Base-by-base conservation (phyloP, 2,888 invertebrate genomes). In the Sthenelais limicola region DNA sequence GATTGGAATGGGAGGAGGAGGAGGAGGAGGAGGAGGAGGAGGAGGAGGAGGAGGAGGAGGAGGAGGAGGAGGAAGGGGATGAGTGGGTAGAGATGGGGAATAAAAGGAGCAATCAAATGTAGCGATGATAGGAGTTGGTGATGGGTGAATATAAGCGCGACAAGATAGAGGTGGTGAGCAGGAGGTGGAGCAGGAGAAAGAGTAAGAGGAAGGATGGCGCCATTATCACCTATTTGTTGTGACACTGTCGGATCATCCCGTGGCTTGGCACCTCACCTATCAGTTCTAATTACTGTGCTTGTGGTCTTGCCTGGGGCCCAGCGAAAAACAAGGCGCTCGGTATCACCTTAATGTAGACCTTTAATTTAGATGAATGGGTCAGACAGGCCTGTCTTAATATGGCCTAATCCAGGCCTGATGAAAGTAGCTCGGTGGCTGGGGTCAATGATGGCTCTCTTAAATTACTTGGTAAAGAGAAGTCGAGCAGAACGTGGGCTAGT, bases 311-410 rank as follows among this genome's bases (percentile, higher is more conserved):
- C 38, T 26, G 52, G n/a, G 49, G 52, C 35, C 24, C 26, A 28
- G 48, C 35, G 30, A n/a, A 26, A 49, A 48, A 35, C 69, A 52
- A 38, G 49, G 47, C 72, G 49, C 28, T 26, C 35, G 26, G 24
- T 24, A 28, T 24, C 51, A 24, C n/a, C 52, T 47, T 62, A 67
- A 43, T 73, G 73, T 73, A 62, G 51, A 35, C 54, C 52, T 12
- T 35, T 73, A 73, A 73, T 73, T 66, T 66, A 66, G 71, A 73
- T 54, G 71, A 66, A 73, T 71, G 73, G 52, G 32, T 35, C 54
- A 28, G 28, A n/a, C 38, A 49, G 21, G 54, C 70, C 15, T 33
- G 26, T 26, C 30, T 62, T 73, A 72, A 73, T 71, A 58, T 48
- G 12, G 54, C 18, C 66, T 73, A 73, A 73, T 73, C 73, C 48